Evolutionary conservation across 2,113 vertebrate genomes (phyloP), one percentile per base, ranked within the genome.

Genomic region (Gasterosteus aculeatus): DNA sequence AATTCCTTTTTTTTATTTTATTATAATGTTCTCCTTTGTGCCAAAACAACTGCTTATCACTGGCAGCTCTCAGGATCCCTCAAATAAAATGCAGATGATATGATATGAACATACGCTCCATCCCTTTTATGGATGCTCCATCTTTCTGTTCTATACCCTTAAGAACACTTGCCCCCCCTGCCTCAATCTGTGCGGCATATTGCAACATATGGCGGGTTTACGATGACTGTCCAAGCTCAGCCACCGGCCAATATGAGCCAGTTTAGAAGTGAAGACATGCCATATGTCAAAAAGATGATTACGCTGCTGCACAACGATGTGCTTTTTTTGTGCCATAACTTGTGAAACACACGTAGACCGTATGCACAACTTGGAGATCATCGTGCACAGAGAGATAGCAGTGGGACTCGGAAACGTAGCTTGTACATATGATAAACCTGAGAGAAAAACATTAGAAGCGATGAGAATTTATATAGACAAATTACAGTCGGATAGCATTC

Each of bases 121-220:
- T 54, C 69, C 69, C 58, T 80, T 80, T 83, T 57, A 74, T 79
- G 73, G 80, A 62, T 67, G 65, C 79, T 87, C 82, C 72, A 83
- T 88, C 64, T 79, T 78, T 70, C 77, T 76, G 82, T 64, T 70
- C 76, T 19, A 18, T 76, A 83, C 73, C 83, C 85, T 87, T 82
- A 86, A 88, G 86, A 69, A 83, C 82, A 87, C 84, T 82, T 66
- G 56, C 42, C 72, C 77, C 22, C 35, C 56, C 73, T 76, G 64
- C 69, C 64, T 77, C 89, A 89, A 86, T 90, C 92, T 91, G 91
- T 81, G 80, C 80, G 61, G 74, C 91, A 89, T 85, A 90, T 81
- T 88, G 88, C 75, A 89, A 65, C 92, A 92, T 93, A 92, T 93
- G 92, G 89, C 49, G 15, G 58, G 69, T 89, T 90, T 88, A 89